phyloP scores from a whole-genome alignment of 2,797 vertebrate genomes.

The Eulemur coronatus region DNA sequence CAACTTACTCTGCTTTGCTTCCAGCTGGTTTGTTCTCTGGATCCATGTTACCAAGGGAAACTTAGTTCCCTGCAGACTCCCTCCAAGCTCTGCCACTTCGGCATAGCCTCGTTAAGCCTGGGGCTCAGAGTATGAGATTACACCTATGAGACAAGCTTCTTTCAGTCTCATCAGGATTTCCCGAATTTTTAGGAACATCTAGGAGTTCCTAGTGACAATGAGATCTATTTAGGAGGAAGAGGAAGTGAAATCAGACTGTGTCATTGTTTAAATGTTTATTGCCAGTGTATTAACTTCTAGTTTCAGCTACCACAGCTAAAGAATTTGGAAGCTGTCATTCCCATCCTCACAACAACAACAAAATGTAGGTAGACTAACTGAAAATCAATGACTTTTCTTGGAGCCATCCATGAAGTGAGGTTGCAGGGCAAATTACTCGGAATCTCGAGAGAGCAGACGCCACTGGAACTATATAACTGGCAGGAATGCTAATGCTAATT shows the following conservation, averaged over 20 bases:
- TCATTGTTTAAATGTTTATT: background rate
- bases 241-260: background rate
- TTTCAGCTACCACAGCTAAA: background rate
- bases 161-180: background rate
- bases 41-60: background rate
- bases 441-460: background rate
- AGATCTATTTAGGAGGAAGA: background rate
- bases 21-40: conserved; percentile 1
- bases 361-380: background rate
- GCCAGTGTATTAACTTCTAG: background rate
- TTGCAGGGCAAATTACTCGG: too few relatives aligned
- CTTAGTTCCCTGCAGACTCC: background rate
- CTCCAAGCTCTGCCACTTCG: background rate
- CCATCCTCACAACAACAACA: background rate
- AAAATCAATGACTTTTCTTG: background rate
- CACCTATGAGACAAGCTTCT: background rate
- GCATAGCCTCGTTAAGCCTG: background rate
- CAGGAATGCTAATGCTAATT: fast-evolving
- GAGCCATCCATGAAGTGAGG: background rate
- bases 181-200: background rate
- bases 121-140: background rate
- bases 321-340: background rate
- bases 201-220: background rate
- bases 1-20: background rate
- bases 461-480: background rate